Percentiles rank a stretch among this genome's conserved stretches.
Evolutionary conservation across 1,140 invertebrate species (phyloP).

Genomic region (Drosophila bipectinata): DNA sequence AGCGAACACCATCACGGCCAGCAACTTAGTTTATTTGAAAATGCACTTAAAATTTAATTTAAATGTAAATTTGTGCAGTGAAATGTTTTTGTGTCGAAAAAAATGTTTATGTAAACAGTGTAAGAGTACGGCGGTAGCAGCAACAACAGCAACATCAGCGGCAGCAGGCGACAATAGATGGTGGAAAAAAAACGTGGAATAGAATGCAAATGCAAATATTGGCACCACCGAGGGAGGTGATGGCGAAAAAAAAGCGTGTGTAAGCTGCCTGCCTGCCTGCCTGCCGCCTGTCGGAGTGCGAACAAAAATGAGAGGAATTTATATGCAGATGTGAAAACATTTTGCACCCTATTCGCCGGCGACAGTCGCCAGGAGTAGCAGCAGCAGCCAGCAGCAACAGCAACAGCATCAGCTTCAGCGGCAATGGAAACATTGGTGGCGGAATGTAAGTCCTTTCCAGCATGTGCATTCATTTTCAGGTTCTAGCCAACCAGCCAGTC

Average conservation of each 20-base stretch:
- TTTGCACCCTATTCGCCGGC: slow-evolving; percentile 76
- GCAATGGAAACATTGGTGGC: slow-evolving; percentile 1
- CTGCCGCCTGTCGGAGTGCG: slow-evolving; percentile 60
- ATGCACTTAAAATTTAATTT: slow-evolving; percentile 82
- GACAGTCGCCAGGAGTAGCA: slow-evolving; percentile 30
- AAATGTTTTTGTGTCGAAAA: slow-evolving; percentile 78
- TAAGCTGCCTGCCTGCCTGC: slow-evolving; percentile 66
- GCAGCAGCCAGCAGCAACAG: slow-evolving; percentile 11
- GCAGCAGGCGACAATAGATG: slow-evolving; percentile 44
- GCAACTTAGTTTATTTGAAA: slow-evolving; percentile 80
- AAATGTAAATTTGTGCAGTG: slow-evolving; percentile 81
- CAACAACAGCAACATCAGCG: slow-evolving; percentile 15
- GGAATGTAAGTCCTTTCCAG: slow-evolving; percentile 13
- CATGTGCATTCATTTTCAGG: slow-evolving; percentile 76
- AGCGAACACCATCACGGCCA: slow-evolving; percentile 12
- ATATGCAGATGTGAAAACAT: slow-evolving; percentile 81
- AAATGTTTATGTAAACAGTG: slow-evolving; percentile 81
- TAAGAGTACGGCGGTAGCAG: slow-evolving; percentile 40
- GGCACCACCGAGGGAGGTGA: slow-evolving; percentile 54
- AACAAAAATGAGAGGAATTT: slow-evolving; percentile 79
- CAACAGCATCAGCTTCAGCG: not conserved
- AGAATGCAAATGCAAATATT: slow-evolving; percentile 82
- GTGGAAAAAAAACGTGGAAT: slow-evolving; percentile 58
- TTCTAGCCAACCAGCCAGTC: slow-evolving; percentile 24
- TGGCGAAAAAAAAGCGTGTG: slow-evolving; percentile 60